These are phyloP conservation scores for Oedothorax gibbosus DNA, from an alignment of 1,140 invertebrate genomes.

Conservation along the genomic window DNA sequence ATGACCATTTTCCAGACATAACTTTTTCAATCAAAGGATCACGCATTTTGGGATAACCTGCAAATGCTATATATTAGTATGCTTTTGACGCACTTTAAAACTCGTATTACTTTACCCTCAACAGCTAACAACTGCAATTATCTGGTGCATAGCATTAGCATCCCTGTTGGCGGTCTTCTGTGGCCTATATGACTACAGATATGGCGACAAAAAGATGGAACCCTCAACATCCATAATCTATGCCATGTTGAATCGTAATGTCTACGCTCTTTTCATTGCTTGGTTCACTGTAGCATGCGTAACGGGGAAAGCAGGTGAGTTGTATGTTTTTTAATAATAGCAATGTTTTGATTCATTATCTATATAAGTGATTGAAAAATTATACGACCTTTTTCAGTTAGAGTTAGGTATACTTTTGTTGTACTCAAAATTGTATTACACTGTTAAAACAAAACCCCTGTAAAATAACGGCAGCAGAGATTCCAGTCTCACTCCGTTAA, in stretches of 20 bases:
- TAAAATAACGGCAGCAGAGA: too few species aligned
- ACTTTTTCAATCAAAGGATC: background rate
- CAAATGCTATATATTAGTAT: background rate
- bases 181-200: conserved; percentile 42
- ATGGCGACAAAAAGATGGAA: conserved; percentile 37
- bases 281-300: conserved; percentile 84
- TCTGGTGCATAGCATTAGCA: conserved; percentile 28
- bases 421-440: background rate
- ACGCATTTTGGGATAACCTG: background rate
- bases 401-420: background rate
- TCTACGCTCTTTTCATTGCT: conserved; percentile 73
- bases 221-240: conserved; percentile 32
- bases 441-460: too few species aligned
- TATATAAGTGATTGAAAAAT: too few species aligned
- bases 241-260: conserved; percentile 70
- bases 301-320: conserved; percentile 77
- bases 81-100: background rate
- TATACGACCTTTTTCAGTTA: too few species aligned
- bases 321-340: background rate
- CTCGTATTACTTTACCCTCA: too few species aligned
- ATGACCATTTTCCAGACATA: background rate
- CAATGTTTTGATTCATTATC: too few species aligned
- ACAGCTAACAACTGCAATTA: conserved; percentile 10
- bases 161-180: conserved; percentile 39
- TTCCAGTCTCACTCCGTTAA: too few species aligned